These are phyloP conservation scores for Echeneis naucrates DNA, from an alignment of 2,797 vertebrate species.

Conservation along the genomic window DNA sequence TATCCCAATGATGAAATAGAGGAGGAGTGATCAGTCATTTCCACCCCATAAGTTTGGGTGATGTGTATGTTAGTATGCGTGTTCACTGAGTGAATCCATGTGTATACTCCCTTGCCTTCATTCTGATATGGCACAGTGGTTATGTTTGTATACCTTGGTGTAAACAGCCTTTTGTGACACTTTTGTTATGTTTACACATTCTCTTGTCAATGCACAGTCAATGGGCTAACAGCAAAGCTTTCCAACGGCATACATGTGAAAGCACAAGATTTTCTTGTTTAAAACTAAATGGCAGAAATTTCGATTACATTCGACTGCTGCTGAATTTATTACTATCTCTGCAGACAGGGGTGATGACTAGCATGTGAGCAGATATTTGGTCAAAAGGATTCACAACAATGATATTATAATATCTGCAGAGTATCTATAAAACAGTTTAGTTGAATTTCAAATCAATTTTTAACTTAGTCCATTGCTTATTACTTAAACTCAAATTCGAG, in stretches of 20 bases:
- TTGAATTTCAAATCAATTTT: too few relatives aligned
- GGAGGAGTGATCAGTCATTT: constrained; percentile 44
- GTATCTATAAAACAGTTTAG: too few relatives aligned
- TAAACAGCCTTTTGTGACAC: constrained; percentile 57
- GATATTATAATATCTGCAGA: too few relatives aligned
- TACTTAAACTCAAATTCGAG: too few relatives aligned
- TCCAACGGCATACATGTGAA: constrained; percentile 24
- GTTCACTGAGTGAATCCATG: constrained; percentile 9
- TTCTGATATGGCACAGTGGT: constrained; percentile 18
- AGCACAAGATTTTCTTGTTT: constrained; percentile 26
- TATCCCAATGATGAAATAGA: constrained; percentile 35
- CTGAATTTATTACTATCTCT: constrained; percentile 17
- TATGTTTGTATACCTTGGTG: constrained; percentile 40
- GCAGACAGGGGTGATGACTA: constrained; percentile 1
- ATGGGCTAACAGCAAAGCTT: constrained; percentile 34
- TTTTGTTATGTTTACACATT: constrained; percentile 58
- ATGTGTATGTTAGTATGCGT: constrained; percentile 12
- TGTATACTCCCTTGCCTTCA: not conserved
- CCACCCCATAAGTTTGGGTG: not conserved
- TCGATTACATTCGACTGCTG: constrained; percentile 25
- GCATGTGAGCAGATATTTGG: not conserved
- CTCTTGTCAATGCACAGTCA: constrained; percentile 47
- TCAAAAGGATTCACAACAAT: too few relatives aligned
- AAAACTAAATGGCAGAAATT: constrained; percentile 34
- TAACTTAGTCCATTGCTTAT: too few relatives aligned